Percentiles rank a stretch among this genome's conserved stretches.
Evolutionary conservation across 2,888 invertebrate species (phyloP).

Genomic region (Bugula neritina): DNA sequence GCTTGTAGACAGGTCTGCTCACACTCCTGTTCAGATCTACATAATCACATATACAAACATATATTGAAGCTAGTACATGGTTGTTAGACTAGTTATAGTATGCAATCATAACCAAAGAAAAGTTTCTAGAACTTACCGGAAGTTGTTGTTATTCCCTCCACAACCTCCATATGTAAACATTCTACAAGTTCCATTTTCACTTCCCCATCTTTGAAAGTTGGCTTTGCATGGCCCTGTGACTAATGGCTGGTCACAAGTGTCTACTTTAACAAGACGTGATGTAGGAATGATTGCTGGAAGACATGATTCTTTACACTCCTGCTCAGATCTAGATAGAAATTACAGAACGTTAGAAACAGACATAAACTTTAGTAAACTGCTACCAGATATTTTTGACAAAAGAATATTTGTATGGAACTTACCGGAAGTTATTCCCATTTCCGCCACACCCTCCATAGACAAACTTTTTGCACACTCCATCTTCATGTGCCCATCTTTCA

Average conservation of each 20-base stretch:
- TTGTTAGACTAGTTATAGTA: too few species aligned
- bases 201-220: neutral
- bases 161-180: neutral
- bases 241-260: too few species aligned
- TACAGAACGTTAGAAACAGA: too few species aligned
- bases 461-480: neutral
- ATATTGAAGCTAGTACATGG: neutral
- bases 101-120: too few species aligned
- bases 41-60: too few species aligned
- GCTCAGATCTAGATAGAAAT: too few species aligned
- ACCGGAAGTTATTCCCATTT: neutral
- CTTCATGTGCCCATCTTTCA: neutral
- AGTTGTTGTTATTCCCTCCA: neutral
- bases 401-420: neutral
- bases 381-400: neutral
- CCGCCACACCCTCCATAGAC: neutral
- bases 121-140: neutral
- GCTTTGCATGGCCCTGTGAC: too few species aligned
- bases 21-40: conserved; percentile 2
- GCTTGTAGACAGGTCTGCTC: neutral
- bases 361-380: too few species aligned
- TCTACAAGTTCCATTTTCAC: neutral
- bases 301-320: too few species aligned
- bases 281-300: too few species aligned
- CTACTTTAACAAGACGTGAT: too few species aligned